Conservation (phyloP, 2,888 invertebrate genomes). For the Xanthorhoe spadicearia region DNA sequence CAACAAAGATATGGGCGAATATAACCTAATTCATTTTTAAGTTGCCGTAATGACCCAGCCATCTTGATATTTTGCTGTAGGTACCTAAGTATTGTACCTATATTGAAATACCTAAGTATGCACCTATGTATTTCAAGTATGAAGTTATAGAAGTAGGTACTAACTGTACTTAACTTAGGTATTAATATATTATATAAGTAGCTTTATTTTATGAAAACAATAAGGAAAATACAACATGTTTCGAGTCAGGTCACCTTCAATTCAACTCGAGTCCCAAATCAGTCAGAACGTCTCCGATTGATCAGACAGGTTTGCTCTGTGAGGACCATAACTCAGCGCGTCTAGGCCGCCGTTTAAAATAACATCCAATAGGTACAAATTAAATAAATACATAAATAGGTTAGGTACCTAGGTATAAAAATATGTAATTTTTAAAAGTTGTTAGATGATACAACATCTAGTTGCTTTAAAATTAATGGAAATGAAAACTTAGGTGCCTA, state of each 20-base stretch:
- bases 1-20: background rate
- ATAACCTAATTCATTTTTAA: background rate
- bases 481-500: no score
- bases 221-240: conserved; percentile 9
- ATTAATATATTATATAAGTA: background rate
- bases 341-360: conserved; percentile 13
- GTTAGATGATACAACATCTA: no score
- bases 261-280: conserved; percentile 28
- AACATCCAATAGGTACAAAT: background rate
- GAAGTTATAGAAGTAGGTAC: background rate
- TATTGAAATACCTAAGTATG: no score
- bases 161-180: background rate
- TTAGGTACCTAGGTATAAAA: no score
- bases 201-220: conserved; percentile 3
- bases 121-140: no score
- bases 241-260: conserved; percentile 33
- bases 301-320: conserved; percentile 30
- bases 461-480: no score
- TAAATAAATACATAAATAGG: no score
- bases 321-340: conserved; percentile 17
- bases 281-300: conserved; percentile 21
- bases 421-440: no score
- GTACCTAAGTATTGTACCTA: no score
- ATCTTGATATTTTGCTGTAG: background rate
- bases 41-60: background rate